Percentiles rank a stretch among this genome's conserved stretches.
Conservation (phyloP, 1,140 invertebrate genomes). For the Spodoptera litura region DNA sequence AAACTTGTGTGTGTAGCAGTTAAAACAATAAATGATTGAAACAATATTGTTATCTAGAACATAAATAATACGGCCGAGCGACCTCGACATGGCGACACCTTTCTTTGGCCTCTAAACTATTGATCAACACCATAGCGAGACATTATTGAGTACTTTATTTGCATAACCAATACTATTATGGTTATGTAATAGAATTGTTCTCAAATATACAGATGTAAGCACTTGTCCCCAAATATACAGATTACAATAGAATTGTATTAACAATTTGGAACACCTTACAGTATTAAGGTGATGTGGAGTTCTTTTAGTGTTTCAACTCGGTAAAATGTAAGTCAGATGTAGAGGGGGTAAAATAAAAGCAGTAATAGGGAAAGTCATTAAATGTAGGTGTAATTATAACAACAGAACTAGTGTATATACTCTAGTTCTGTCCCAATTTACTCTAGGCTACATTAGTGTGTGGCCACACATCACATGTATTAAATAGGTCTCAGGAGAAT, state of each 20-base stretch:
- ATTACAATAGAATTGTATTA: not conserved
- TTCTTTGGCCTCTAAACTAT: conserved; percentile 50
- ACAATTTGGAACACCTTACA: too few species aligned
- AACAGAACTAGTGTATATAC: conserved; percentile 7
- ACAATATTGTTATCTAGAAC: conserved; percentile 6
- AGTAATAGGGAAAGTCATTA: conserved; percentile 25
- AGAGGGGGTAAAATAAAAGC: conserved; percentile 30
- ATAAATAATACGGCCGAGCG: conserved; percentile 29
- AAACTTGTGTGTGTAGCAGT: not conserved
- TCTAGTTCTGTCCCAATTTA: not conserved
- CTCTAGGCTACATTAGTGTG: not conserved
- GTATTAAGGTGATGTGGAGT: too few species aligned
- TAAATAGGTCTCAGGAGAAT: not conserved
- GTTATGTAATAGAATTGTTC: not conserved
- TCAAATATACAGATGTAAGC: not conserved
- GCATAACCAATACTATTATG: not conserved
- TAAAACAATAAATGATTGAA: conserved; percentile 29
- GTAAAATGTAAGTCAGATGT: not conserved
- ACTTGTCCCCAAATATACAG: not conserved
- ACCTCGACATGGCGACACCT: conserved; percentile 42
- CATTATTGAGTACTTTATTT: conserved; percentile 36
- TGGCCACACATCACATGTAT: not conserved
- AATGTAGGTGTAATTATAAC: conserved; percentile 21
- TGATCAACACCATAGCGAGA: conserved; percentile 32
- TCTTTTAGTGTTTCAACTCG: not conserved